phyloP scores from a whole-genome alignment of 2,113 vertebrate genomes.

The Mastomys natalensis region DNA sequence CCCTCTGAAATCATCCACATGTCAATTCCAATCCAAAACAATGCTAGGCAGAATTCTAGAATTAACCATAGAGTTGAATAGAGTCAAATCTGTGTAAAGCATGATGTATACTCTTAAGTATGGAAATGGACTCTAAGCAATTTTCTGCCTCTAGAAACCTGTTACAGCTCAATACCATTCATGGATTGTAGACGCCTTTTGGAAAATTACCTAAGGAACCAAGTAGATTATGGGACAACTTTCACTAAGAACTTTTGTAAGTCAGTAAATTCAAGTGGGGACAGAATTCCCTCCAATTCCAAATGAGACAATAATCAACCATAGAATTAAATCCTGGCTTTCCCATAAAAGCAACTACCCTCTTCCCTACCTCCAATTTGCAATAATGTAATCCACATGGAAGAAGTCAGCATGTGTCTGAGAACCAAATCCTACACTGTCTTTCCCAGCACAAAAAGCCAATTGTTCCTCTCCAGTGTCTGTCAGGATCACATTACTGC shows the following conservation, averaged over 20 bases:
- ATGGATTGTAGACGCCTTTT: slow-evolving; percentile 11
- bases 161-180: neutral
- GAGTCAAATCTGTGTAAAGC: slow-evolving; percentile 2
- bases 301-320: slow-evolving; percentile 54
- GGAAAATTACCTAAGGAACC: slow-evolving; percentile 32
- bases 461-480: slow-evolving; percentile 72
- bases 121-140: neutral
- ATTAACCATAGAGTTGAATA: neutral
- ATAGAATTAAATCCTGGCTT: slow-evolving; percentile 65
- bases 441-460: slow-evolving; percentile 73
- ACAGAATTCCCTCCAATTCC: slow-evolving; percentile 50
- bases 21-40: slow-evolving; percentile 33
- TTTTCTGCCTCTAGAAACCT: neutral
- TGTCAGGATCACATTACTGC: slow-evolving; percentile 70
- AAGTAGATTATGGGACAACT: neutral
- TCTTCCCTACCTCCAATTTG: slow-evolving; percentile 50
- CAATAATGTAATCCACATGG: slow-evolving; percentile 67
- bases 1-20: neutral
- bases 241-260: slow-evolving; percentile 40
- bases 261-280: slow-evolving; percentile 49
- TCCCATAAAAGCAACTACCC: slow-evolving; percentile 46
- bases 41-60: neutral
- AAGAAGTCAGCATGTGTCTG: slow-evolving; percentile 60
- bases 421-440: slow-evolving; percentile 64
- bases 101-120: neutral